These are phyloP conservation scores for Podotricha telesiphe DNA, from an alignment of 2,888 invertebrate species.

Conservation along the genomic window DNA sequence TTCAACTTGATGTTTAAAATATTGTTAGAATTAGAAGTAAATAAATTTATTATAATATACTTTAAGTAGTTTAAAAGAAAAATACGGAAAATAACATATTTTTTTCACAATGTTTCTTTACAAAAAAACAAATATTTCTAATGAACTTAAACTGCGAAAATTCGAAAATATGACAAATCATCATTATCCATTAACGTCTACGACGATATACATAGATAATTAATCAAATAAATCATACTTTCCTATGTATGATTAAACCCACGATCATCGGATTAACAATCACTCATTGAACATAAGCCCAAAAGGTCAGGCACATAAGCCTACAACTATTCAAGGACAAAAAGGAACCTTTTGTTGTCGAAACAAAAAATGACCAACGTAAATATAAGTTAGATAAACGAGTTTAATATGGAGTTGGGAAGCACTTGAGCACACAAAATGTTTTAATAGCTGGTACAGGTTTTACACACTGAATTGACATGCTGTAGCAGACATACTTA, in stretches of 20 bases:
- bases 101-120: too few relatives aligned
- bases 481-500: conserved; percentile 59
- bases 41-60: too few relatives aligned
- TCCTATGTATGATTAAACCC: not conserved
- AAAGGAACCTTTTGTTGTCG: conserved; percentile 8
- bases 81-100: too few relatives aligned
- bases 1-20: too few relatives aligned
- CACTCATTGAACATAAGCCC: not conserved
- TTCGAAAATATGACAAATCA: too few relatives aligned
- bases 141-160: too few relatives aligned
- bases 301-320: conserved; percentile 7
- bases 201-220: too few relatives aligned
- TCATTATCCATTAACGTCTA: too few relatives aligned
- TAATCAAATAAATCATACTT: too few relatives aligned
- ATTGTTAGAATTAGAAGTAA: too few relatives aligned
- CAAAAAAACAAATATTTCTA: too few relatives aligned
- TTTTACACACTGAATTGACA: conserved; percentile 60
- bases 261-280: not conserved
- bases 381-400: conserved; percentile 31
- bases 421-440: conserved; percentile 66
- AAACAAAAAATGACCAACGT: conserved; percentile 27
- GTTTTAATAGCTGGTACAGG: conserved; percentile 58
- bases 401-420: conserved; percentile 45
- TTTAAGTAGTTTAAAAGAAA: too few relatives aligned
- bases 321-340: not conserved